Evolutionary conservation across 2,113 vertebrate species (phyloP), one percentile per base, ranked within the genome.

Genomic region (Semnopithecus entellus): DNA sequence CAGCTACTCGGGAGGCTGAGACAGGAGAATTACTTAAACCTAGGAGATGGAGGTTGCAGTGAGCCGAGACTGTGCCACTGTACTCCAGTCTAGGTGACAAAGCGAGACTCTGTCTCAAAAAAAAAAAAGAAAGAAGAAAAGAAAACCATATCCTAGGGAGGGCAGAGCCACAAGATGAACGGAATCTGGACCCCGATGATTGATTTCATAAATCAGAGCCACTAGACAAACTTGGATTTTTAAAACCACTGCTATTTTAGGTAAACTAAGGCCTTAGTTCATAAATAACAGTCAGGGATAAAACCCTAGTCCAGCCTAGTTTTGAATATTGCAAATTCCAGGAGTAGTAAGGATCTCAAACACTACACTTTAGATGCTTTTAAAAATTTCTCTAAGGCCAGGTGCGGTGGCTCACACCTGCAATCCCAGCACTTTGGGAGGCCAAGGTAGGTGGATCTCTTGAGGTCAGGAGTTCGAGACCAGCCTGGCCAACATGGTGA

Each of bases 211-310:
- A 75, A 84, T 64, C 50, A 87, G 5, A 83, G 14, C 2, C 52
- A 73, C 35, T 75, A 88, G n/a, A 52, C 13, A 25, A 90, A 91
- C 50, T 20, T 59, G 45, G 18, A 76, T 55, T 95, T 95, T 91
- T 38, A 43, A 91, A 97, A 68, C 25, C 50, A 38, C 30, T 64
- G 48, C 30, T 90, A 32, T 76, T 95, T 88, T 86, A 90, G 25
- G 57, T 78, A 83, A 84, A 95, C 4, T 1, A 45, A 90, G 64
- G 45, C 43, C 75, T 17, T 35, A 18, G n/a, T 6, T 40, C 50
- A 6, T 68, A 88, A 94, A 48, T 18, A 88, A 12, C n/a, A 84
- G 12, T 20, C 55, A 30, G 50, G 50, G 27, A 79, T 64, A 76
- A 61, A 78, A 85, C 64, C 23, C 2, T 35, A 81, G 10, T 55